These are phyloP conservation scores for Phenganax marumi DNA, from an alignment of 92 coral and sea anemone genomes.

Conservation along the genomic window DNA sequence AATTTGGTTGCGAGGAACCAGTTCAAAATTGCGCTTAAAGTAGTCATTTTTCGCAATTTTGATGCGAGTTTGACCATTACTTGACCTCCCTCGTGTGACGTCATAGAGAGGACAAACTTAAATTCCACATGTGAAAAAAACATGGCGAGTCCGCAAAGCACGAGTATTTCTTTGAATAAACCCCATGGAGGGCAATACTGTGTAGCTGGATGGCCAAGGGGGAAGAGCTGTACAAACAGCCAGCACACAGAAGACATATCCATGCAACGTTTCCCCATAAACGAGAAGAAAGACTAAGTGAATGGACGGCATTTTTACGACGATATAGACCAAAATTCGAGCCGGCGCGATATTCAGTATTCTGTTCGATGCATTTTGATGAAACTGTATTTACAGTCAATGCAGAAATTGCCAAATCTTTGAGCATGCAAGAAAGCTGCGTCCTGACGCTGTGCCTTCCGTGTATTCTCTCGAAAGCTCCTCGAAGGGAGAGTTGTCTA, in stretches of 20 bases:
- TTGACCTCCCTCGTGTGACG: background rate
- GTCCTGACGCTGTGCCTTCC: conserved; percentile 9
- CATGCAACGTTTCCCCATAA: conserved; percentile 17
- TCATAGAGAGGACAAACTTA: conserved; percentile 12
- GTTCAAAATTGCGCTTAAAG: background rate
- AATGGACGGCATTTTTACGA: conserved; percentile 23
- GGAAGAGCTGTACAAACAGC: conserved; percentile 42
- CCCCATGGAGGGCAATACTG: conserved; percentile 43
- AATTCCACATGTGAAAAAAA: background rate
- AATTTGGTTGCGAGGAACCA: conserved; percentile 17
- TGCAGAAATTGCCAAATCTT: conserved; percentile 23
- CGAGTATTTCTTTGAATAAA: background rate
- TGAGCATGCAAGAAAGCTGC: conserved; percentile 34
- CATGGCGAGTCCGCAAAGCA: background rate
- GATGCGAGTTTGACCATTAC: background rate
- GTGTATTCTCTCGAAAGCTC: conserved; percentile 6
- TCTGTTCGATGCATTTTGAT: conserved; percentile 43
- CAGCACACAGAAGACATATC: conserved; percentile 20
- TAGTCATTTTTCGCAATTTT: background rate
- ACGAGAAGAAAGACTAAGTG: background rate
- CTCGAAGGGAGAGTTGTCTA: background rate
- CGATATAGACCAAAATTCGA: conserved; percentile 32
- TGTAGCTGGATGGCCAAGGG: conserved; percentile 40
- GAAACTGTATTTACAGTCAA: conserved; percentile 33
- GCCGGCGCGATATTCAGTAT: conserved; percentile 11